These are phyloP conservation scores for Puma concolor DNA, from an alignment of 2,113 vertebrate genomes.

Conservation along the genomic window DNA sequence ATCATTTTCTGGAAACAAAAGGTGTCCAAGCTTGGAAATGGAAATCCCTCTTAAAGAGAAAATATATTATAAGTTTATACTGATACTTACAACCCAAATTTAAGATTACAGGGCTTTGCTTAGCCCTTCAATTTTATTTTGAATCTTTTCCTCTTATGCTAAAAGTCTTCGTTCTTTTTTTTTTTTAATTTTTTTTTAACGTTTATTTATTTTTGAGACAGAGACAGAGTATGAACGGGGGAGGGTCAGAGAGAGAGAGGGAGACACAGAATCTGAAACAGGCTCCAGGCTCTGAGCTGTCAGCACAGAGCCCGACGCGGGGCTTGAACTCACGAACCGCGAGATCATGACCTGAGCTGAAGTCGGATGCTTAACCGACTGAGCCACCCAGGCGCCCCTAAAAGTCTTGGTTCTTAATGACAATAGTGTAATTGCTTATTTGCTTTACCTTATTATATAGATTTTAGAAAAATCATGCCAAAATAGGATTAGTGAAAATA, in stretches of 20 bases:
- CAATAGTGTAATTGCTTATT: neutral
- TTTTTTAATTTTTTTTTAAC: too few species aligned
- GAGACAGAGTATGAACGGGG: too few species aligned
- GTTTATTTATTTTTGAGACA: too few species aligned
- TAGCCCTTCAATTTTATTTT: slow-evolving; percentile 22
- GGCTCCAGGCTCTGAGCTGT: too few species aligned
- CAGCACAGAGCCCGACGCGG: too few species aligned
- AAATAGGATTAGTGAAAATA: neutral
- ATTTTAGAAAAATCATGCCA: neutral
- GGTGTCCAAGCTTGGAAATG: neutral
- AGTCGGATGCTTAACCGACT: too few species aligned
- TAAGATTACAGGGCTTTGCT: neutral
- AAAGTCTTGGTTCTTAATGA: neutral
- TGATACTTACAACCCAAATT: neutral
- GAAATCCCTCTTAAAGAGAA: neutral
- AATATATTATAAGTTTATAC: neutral
- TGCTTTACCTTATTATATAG: neutral
- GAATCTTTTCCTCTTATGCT: neutral
- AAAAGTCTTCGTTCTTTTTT: neutral
- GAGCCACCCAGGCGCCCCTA: too few species aligned
- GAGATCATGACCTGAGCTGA: too few species aligned
- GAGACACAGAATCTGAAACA: too few species aligned
- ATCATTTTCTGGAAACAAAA: slow-evolving; percentile 29
- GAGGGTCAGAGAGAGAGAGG: too few species aligned
- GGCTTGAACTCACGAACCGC: too few species aligned